Base-by-base conservation (phyloP, 2,113 vertebrate genomes). In the Saiga tatarica region DNA sequence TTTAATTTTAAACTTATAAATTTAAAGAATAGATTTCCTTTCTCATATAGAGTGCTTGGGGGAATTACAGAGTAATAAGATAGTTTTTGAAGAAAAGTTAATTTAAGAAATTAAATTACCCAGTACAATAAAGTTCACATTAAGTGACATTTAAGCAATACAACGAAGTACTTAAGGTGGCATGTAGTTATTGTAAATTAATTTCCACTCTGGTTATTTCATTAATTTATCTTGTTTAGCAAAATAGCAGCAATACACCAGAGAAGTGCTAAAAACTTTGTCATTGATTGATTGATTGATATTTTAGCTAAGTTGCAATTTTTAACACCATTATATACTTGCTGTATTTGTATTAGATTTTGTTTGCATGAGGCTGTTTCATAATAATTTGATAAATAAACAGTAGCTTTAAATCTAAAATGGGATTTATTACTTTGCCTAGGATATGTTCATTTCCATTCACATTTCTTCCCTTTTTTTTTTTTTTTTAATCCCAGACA, bases 71-170 rank as follows among this genome's bases (percentile, higher is more conserved):
- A 64, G 89, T 55, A 92, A 83, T 78, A 98, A 95, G 93, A 96
- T 67, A 60, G 88, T 94, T 42, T 28, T 97, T 83, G 42, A 97
- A 90, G 57, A 25, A 95, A 96, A 91, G 92, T 95, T 95, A 96
- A 98, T 97, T 96, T 94, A 95, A 94, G 57, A 95, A 98, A 98
- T 52, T 84, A 98, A 94, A 50, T 33, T 94, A 98, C 95, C 83
- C 0, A 0, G 14, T 88, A 92, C 17, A 90, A 88, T 95, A 91
- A 97, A 85, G 42, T 96, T 96, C 87, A 98, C 84, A 97, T 89
- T 92, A 98, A 97, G 67, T 91, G 94, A 84, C 93, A 97, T 98
- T 97, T 97, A 95, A 95, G 55, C 71, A 97, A 92, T 92, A 81
- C 7, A 92, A 90, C 55, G 88, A 17, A 95, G 39, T 95, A 84